Evolutionary conservation across 2,113 vertebrate genomes (phyloP).

Genomic region (Rhombomys opimus): DNA sequence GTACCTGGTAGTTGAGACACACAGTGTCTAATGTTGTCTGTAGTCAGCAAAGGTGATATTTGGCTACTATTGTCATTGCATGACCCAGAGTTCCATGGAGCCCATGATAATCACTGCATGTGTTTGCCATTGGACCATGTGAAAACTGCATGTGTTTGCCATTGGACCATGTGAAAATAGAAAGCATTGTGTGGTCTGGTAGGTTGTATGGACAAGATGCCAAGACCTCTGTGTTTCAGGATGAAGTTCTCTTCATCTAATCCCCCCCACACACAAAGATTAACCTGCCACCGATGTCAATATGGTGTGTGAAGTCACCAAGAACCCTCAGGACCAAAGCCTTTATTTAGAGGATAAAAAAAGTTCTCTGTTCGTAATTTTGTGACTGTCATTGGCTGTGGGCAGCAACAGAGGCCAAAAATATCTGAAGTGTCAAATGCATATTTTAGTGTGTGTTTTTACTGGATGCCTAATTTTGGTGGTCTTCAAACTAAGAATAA

Average conservation of each 20-base stretch:
- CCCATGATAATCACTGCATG: neutral
- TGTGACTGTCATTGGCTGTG: neutral
- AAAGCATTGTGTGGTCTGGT: neutral
- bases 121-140: too few relatives aligned
- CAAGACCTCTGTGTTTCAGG: neutral
- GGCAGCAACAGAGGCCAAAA: neutral
- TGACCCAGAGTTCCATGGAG: neutral
- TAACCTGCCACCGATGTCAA: neutral
- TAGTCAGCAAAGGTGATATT: neutral
- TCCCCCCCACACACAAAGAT: too few relatives aligned
- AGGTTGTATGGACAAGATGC: neutral
- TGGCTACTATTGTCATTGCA: neutral
- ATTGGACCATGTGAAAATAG: neutral
- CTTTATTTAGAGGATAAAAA: neutral
- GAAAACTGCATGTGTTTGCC: neutral
- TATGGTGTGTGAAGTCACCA: neutral
- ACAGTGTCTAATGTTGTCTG: neutral
- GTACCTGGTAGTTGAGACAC: neutral
- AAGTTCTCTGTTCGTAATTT: neutral
- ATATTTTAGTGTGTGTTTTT: constrained; percentile 24
- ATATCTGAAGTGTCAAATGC: neutral
- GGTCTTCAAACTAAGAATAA: constrained; percentile 24
- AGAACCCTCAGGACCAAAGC: too few relatives aligned
- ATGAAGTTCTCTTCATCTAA: neutral
- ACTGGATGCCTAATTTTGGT: neutral